These are phyloP conservation scores for Axinella damicornis DNA, from an alignment of 37 sponge, comb jelly and placozoan genomes.

Conservation along the genomic window DNA sequence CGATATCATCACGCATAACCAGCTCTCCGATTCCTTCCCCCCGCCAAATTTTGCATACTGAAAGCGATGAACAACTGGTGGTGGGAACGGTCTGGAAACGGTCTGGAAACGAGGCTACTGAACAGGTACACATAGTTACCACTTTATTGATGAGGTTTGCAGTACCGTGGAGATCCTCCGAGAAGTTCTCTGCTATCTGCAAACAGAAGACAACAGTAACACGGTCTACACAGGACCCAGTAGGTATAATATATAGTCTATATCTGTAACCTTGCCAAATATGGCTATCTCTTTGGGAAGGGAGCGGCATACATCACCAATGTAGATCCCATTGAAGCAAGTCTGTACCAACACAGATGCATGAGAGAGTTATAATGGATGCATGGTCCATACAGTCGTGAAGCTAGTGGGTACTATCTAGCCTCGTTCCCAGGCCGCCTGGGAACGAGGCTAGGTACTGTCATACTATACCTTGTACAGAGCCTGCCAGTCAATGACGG, in stretches of 20 bases:
- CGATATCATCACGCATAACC: too few species aligned
- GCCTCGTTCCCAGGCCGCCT: too few species aligned
- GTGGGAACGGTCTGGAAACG: too few species aligned
- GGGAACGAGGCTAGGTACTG: too few species aligned
- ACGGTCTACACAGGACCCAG: too few species aligned
- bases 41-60: too few species aligned
- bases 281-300: conserved; percentile 73
- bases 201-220: neutral
- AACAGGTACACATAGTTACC: too few species aligned
- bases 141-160: conserved; percentile 82
- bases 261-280: conserved; percentile 57
- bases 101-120: too few species aligned
- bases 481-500: conserved; percentile 88
- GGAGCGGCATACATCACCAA: conserved; percentile 80
- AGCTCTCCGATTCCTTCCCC: too few species aligned
- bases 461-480: conserved; percentile 88
- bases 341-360: conserved; percentile 47
- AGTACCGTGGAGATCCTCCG: conserved; percentile 66
- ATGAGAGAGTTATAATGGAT: neutral
- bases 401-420: too few species aligned
- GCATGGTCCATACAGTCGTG: neutral
- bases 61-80: too few species aligned
- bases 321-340: conserved; percentile 81
- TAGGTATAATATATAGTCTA: too few species aligned
- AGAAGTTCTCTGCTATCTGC: conserved; percentile 58